Percentiles rank a stretch among this genome's conserved stretches.
Evolutionary conservation across 1,140 invertebrate genomes (phyloP).

Genomic region (Drosophila pseudoananassae): DNA sequence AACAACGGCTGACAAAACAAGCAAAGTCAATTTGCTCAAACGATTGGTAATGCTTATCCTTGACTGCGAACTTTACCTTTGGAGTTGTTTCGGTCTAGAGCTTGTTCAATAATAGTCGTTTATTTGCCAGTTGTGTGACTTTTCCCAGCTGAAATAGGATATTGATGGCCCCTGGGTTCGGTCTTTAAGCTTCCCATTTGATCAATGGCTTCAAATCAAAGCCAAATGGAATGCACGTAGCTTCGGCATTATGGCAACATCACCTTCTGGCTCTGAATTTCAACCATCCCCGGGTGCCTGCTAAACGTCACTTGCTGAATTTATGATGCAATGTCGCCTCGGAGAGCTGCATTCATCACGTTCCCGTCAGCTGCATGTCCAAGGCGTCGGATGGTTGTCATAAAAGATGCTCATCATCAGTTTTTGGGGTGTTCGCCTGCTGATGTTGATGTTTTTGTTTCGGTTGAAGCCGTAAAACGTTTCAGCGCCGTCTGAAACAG

Average conservation of each 20-base stretch:
- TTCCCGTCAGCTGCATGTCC: slow-evolving; percentile 67
- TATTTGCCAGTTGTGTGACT: slow-evolving; percentile 29
- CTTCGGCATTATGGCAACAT: slow-evolving; percentile 42
- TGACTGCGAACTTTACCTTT: slow-evolving; percentile 21
- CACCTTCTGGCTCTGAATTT: slow-evolving; percentile 20
- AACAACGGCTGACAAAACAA: slow-evolving; percentile 71
- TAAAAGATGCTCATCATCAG: slow-evolving; percentile 75
- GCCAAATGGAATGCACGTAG: slow-evolving; percentile 54
- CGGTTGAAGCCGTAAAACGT: slow-evolving; percentile 47
- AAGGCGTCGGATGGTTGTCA: slow-evolving; percentile 67
- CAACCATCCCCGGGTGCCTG: slow-evolving; percentile 14
- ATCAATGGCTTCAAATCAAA: slow-evolving; percentile 44
- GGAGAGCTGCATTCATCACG: slow-evolving; percentile 69
- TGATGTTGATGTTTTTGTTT: slow-evolving; percentile 5
- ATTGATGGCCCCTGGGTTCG: slow-evolving; percentile 21
- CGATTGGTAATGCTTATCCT: slow-evolving; percentile 30
- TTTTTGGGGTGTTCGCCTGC: slow-evolving; percentile 23
- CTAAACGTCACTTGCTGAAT: slow-evolving; percentile 50
- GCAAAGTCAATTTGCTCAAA: slow-evolving; percentile 71
- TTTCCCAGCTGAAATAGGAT: slow-evolving; percentile 7
- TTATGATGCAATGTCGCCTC: slow-evolving; percentile 65
- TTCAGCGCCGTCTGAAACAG: slow-evolving; percentile 35
- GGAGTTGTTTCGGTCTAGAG: background rate
- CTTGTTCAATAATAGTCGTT: slow-evolving; percentile 26
- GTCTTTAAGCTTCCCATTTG: slow-evolving; percentile 20